Evolutionary conservation across 2,113 vertebrate species (phyloP).

Genomic region (Pithys albifrons): DNA sequence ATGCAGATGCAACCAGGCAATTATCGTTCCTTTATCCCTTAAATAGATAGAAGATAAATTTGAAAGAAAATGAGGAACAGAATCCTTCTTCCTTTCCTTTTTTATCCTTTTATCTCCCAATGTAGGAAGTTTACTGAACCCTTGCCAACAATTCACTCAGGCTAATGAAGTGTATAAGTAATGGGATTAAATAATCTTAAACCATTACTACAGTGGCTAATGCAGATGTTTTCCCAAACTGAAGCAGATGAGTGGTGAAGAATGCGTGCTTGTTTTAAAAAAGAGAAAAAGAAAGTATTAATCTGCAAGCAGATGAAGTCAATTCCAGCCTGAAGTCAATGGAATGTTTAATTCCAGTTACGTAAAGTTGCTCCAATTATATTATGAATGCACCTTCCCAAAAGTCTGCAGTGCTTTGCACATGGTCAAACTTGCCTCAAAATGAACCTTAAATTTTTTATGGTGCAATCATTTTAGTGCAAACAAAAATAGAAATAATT

Average conservation of each 20-base stretch:
- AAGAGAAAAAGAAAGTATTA: slow-evolving; percentile 65
- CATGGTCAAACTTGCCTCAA: neutral
- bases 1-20: slow-evolving; percentile 34
- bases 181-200: slow-evolving; percentile 81
- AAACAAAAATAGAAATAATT: slow-evolving; percentile 26
- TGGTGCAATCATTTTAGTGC: neutral
- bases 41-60: slow-evolving; percentile 70
- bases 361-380: neutral
- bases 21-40: slow-evolving; percentile 66
- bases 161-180: slow-evolving; percentile 82
- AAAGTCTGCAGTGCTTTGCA: neutral
- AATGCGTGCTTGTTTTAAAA: slow-evolving; percentile 69
- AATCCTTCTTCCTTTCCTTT: slow-evolving; percentile 64
- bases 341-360: slow-evolving; percentile 60
- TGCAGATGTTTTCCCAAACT: slow-evolving; percentile 74
- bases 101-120: slow-evolving; percentile 72
- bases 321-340: slow-evolving; percentile 55
- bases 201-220: slow-evolving; percentile 72
- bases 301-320: slow-evolving; percentile 49
- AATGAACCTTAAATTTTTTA: slow-evolving; percentile 20
- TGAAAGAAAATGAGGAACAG: slow-evolving; percentile 68
- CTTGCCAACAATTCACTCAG: slow-evolving; percentile 80
- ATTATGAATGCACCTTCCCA: neutral
- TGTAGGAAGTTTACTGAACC: slow-evolving; percentile 77
- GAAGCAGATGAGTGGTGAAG: slow-evolving; percentile 59